These are phyloP conservation scores for Eupithecia pulchellata DNA, from an alignment of 2,888 invertebrate genomes.

Conservation along the genomic window DNA sequence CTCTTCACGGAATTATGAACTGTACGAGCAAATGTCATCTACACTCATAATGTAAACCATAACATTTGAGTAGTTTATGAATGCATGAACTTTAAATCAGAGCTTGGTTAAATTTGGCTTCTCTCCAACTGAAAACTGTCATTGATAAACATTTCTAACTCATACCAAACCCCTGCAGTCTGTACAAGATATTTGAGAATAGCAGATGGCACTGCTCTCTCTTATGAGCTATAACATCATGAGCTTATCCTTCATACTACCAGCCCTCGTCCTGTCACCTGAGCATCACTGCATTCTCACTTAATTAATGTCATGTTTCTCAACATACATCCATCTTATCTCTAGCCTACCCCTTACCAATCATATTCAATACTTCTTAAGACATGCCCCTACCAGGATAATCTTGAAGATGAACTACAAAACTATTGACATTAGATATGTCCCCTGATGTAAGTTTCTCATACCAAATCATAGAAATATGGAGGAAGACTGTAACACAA, in stretches of 20 bases:
- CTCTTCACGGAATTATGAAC: not conserved
- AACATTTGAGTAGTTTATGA: not conserved
- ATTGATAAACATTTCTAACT: slow-evolving; percentile 4
- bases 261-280: not conserved
- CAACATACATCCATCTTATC: not conserved
- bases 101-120: not conserved
- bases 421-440: not conserved
- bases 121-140: not conserved
- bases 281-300: not conserved
- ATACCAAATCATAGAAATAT: not conserved
- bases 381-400: not conserved
- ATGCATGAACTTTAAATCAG: not conserved
- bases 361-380: not conserved
- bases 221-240: too few species aligned
- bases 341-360: not conserved
- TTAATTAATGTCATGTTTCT: not conserved
- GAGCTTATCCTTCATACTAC: too few species aligned
- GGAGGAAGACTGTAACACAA: not conserved
- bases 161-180: not conserved
- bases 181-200: not conserved
- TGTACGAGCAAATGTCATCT: not conserved
- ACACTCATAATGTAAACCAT: not conserved
- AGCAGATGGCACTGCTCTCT: not conserved
- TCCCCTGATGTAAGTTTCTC: not conserved
- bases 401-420: not conserved